Conservation (phyloP, 2,888 invertebrate species). For the Antheraea yamamai region DNA sequence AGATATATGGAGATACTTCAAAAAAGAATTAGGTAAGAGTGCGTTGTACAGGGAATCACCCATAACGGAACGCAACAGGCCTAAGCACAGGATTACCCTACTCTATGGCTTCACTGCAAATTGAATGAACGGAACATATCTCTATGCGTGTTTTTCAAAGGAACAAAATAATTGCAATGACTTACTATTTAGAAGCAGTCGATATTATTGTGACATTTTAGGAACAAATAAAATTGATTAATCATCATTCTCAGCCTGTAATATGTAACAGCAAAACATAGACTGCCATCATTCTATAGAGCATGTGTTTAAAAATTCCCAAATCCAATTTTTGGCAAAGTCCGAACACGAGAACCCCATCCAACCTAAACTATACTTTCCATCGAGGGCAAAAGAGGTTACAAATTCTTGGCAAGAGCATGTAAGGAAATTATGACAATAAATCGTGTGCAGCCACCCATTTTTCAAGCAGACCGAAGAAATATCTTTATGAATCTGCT, state of each 20-base stretch:
- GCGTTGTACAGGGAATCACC: slow-evolving; percentile 43
- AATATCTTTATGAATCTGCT: neutral
- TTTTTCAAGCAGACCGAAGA: neutral
- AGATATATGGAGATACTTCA: slow-evolving; percentile 29
- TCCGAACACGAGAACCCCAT: neutral
- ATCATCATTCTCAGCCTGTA: too few relatives aligned
- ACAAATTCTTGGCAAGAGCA: slow-evolving; percentile 8
- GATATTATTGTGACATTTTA: neutral
- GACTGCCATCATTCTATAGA: too few relatives aligned
- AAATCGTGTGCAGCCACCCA: neutral
- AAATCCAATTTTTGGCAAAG: neutral
- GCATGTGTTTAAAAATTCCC: too few relatives aligned
- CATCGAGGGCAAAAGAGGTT: neutral
- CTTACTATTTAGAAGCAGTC: slow-evolving; percentile 28
- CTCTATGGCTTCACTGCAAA: slow-evolving; percentile 76
- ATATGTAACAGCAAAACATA: too few relatives aligned
- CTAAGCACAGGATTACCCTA: slow-evolving; percentile 73
- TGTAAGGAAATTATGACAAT: slow-evolving; percentile 6
- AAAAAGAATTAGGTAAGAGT: slow-evolving; percentile 38
- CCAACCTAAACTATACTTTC: neutral
- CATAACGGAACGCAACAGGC: slow-evolving; percentile 70
- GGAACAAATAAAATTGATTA: slow-evolving; percentile 4
- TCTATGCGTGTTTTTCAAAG: slow-evolving; percentile 40
- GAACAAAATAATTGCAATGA: slow-evolving; percentile 55
- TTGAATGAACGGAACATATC: slow-evolving; percentile 72